A percentile compares a stretch with the other conserved stretches of the same genome.
Evolutionary conservation across 2,888 invertebrate genomes (phyloP).

Genomic region (Conchocele bisecta): DNA sequence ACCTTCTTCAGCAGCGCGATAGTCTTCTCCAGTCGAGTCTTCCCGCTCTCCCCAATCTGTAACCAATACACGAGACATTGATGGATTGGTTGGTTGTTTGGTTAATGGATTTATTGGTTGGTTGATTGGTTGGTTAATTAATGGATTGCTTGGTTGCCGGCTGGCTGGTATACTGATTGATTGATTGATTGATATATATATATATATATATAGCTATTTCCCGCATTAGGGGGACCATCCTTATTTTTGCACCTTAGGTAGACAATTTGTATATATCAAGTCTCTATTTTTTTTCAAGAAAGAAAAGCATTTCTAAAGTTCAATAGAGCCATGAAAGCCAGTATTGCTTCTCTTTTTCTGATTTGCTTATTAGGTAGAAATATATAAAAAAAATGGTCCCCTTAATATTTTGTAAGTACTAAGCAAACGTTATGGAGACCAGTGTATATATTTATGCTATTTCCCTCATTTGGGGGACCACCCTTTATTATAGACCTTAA

Average conservation of each 20-base stretch:
- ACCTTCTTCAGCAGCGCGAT: slow-evolving; percentile 87
- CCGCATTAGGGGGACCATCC: slow-evolving; percentile 11
- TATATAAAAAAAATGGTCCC: slow-evolving; percentile 4
- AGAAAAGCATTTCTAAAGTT: neutral
- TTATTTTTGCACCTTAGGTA: neutral
- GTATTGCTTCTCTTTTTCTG: neutral
- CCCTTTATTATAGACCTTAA: too few species aligned
- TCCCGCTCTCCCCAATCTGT: slow-evolving; percentile 85
- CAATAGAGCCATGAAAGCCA: neutral
- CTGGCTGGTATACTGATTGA: too few species aligned
- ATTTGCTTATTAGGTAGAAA: neutral
- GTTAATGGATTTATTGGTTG: too few species aligned
- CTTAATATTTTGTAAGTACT: slow-evolving; percentile 11
- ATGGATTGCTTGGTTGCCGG: too few species aligned
- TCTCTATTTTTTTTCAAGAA: neutral
- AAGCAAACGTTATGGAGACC: neutral
- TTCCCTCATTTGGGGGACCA: too few species aligned
- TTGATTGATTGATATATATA: too few species aligned
- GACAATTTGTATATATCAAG: slow-evolving; percentile 7
- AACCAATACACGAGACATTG: neutral
- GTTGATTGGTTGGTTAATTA: too few species aligned
- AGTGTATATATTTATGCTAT: too few species aligned
- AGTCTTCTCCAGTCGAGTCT: slow-evolving; percentile 87
- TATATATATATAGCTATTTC: too few species aligned
- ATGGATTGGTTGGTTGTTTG: too few species aligned